A percentile compares a stretch with the other conserved stretches of the same genome.
Evolutionary conservation across 2,888 invertebrate species (phyloP).

Genomic region (Coleophora deauratella): DNA sequence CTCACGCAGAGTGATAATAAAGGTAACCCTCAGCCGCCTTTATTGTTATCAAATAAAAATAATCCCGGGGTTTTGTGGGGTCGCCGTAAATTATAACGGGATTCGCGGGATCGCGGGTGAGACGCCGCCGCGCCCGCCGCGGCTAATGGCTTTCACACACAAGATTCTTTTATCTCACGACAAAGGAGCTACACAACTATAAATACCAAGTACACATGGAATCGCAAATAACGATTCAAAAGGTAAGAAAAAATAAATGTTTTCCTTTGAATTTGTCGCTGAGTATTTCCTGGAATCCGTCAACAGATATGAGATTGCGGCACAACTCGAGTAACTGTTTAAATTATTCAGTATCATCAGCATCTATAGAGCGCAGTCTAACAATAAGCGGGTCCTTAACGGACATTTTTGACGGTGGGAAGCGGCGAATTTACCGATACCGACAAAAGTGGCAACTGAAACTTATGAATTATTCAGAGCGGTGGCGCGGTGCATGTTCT

Average conservation of each 20-base stretch:
- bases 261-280: no score
- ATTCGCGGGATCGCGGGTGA: conserved; percentile 27
- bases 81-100: conserved; percentile 72
- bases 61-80: conserved; percentile 69
- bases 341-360: background rate
- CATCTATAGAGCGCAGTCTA: conserved; percentile 15
- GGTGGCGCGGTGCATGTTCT: conserved; percentile 74
- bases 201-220: no score
- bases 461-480: conserved; percentile 74
- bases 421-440: conserved; percentile 72
- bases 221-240: no score
- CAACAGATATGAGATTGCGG: no score
- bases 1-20: conserved; percentile 68
- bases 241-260: no score
- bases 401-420: conserved; percentile 69
- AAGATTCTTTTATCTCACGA: conserved; percentile 2
- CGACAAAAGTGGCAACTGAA: conserved; percentile 74
- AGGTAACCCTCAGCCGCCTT: conserved; percentile 69
- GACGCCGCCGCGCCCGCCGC: conserved; percentile 27
- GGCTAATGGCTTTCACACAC: conserved; percentile 25
- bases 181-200: background rate
- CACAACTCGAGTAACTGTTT: no score
- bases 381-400: conserved; percentile 63
- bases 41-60: conserved; percentile 75
- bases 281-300: no score